Evolutionary conservation across 2,888 invertebrate genomes (phyloP), one percentile per base, ranked within the genome.

Genomic region (Epinotia ramella): DNA sequence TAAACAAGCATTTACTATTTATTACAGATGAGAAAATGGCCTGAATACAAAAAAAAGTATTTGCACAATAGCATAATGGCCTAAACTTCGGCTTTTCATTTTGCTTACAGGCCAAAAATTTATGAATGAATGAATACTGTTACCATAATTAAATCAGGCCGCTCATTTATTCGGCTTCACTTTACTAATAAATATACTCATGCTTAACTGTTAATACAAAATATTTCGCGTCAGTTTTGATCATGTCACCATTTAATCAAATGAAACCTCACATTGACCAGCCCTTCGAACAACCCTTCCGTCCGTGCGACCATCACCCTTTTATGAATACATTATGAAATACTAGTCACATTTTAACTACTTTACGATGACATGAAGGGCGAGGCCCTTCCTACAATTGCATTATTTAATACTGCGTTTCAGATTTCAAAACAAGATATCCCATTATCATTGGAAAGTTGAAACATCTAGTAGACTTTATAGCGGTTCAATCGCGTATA

Each of bases 1-100:
- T 60, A 66, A 76, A 76, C 72, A 76, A 76, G 76, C 76, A 67
- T 72, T 76, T 56, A 71, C 70, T 71, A 63, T 71, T 57, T 60
- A 70, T 60, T 66, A 71, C 56, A 28, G 16, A 65, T 62, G 24
- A 69, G 65, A 49, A 57, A 66, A 53, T 62, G 44, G 62, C 72
- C 67, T 56, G 62, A 63, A 72, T 72, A 13, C 56, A 40, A 33
- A 53, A 73, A 59, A 63, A 64, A 33, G 18, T 9, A 13, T 16
- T n/a, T 9, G 53, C 64, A 33, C 33, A 44, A 7, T 62, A n/a
- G 24, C 46, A 18, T 65, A 65, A 59, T 44, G 16, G 46, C 24
- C 59, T 46, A 46, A 46, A 46, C 59, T 20, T 49, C 49, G 49
- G 49, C 16, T 64, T 33, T 63, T 59, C 20, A 59, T 33, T 40